These are phyloP conservation scores for Notocelia uddmanniana DNA, from an alignment of 2,888 invertebrate genomes.

Conservation along the genomic window DNA sequence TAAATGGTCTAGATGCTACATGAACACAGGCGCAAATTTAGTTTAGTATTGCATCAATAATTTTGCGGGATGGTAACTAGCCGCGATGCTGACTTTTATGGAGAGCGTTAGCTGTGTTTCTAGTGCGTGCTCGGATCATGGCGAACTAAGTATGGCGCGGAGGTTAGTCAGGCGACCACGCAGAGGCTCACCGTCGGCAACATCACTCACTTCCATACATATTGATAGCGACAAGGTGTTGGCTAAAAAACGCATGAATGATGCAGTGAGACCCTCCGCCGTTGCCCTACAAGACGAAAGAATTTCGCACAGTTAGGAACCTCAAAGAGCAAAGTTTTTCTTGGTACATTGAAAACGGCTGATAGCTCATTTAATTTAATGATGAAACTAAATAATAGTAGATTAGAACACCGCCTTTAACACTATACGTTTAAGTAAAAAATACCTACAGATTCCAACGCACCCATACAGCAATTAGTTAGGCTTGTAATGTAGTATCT, in stretches of 20 bases:
- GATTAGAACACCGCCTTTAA: slow-evolving; percentile 1
- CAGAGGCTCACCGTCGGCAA: slow-evolving; percentile 61
- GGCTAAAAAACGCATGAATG: slow-evolving; percentile 82
- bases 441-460: background rate
- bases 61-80: slow-evolving; percentile 9
- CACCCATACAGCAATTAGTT: slow-evolving; percentile 7
- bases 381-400: slow-evolving; percentile 61
- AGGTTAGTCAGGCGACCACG: slow-evolving; percentile 20
- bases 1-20: background rate
- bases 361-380: slow-evolving; percentile 83
- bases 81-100: slow-evolving; percentile 9
- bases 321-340: slow-evolving; percentile 76
- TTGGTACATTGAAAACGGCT: slow-evolving; percentile 69
- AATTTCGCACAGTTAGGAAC: slow-evolving; percentile 77
- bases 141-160: slow-evolving; percentile 17
- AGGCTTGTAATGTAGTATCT: slow-evolving; percentile 19
- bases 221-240: slow-evolving; percentile 82
- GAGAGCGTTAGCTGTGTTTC: background rate
- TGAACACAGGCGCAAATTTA: background rate
- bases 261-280: slow-evolving; percentile 80
- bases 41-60: slow-evolving; percentile 6
- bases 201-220: slow-evolving; percentile 77
- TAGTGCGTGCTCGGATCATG: background rate
- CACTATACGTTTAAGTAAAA: slow-evolving; percentile 16
- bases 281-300: slow-evolving; percentile 77